These are phyloP conservation scores for Rhombomys opimus DNA, from an alignment of 2,113 vertebrate species.

Conservation along the genomic window DNA sequence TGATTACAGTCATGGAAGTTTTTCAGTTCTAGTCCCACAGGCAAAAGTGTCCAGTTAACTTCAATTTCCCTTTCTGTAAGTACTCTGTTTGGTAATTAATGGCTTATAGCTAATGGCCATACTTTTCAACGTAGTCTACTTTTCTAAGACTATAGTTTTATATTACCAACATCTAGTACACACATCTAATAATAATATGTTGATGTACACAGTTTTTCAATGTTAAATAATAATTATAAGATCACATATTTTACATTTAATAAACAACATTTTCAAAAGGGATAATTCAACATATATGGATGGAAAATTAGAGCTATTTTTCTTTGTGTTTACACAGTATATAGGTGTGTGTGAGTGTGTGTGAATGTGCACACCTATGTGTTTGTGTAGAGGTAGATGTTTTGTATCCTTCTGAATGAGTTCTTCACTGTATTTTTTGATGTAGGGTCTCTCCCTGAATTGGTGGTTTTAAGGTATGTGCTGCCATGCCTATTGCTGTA, in stretches of 20 bases:
- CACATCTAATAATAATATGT: neutral
- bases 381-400: neutral
- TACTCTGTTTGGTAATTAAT: neutral
- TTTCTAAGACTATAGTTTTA: neutral
- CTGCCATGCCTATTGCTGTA: neutral
- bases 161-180: neutral
- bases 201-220: neutral
- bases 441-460: neutral
- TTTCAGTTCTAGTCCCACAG: neutral
- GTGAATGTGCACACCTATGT: neutral
- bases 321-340: neutral
- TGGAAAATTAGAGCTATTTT: neutral
- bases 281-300: neutral
- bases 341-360: neutral
- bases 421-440: neutral
- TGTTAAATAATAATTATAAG: neutral
- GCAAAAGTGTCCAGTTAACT: neutral
- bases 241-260: neutral
- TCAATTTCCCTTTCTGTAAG: neutral
- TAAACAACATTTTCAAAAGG: neutral
- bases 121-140: neutral
- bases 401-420: neutral
- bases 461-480: neutral
- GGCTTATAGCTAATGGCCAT: neutral
- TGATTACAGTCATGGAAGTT: neutral